Evolutionary conservation across 2,888 invertebrate genomes (phyloP), one percentile per base, ranked within the genome.

Genomic region (Xylophagus ater): DNA sequence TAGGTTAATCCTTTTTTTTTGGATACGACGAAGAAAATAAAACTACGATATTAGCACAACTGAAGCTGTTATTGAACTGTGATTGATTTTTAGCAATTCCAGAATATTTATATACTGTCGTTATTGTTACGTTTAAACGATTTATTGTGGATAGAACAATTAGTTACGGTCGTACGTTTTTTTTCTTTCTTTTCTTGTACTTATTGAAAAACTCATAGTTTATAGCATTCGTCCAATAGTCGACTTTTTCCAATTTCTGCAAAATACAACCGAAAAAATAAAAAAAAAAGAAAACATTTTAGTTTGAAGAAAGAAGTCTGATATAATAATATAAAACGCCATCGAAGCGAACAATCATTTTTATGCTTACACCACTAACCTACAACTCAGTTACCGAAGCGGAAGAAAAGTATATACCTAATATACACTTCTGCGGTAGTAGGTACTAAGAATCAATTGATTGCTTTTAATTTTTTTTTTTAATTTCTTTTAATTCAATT

Each of bases 161-260:
- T 39, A 34, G 26, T 34, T 34, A 34, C 34, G 34, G 34, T 28
- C 20, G 28, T 28, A 23, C 20, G 26, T 35, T 35, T 28, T 28
- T 29, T 28, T 28, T 29, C 28, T 23, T 34, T 34, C 34, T 39
- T 29, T 23, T 28, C 24, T 39, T 14, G 21, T 13, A 15, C 14
- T 24, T n/a, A n/a, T n/a, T n/a, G n/a, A n/a, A n/a, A n/a, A n/a
- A n/a, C n/a, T n/a, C n/a, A n/a, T n/a, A n/a, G n/a, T n/a, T n/a
- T n/a, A n/a, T n/a, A n/a, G n/a, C n/a, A n/a, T n/a, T n/a, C n/a
- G n/a, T n/a, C n/a, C n/a, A n/a, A n/a, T n/a, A n/a, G n/a, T n/a
- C n/a, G n/a, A n/a, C 28, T 32, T 38, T 44, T 44, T 37, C 26
- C 17, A 36, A 35, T 41, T 44, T 37, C 25, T 43, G 34, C 29